Conservation (phyloP, 2,888 invertebrate species). For the Cheilosia impressa region DNA sequence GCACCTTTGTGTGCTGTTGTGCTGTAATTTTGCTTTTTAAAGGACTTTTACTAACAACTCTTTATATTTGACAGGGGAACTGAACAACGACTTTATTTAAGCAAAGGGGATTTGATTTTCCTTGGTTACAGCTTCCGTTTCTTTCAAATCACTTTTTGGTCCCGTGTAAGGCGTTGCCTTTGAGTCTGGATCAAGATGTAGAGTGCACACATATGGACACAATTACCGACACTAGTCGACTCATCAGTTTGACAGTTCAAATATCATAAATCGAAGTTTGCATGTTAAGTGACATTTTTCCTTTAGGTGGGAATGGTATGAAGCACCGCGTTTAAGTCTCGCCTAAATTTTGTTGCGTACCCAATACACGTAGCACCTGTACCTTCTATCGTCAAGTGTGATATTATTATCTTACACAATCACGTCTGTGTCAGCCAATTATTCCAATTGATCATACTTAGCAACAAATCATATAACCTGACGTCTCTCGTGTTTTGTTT, state of each 20-base stretch:
- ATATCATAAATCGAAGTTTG: too few relatives aligned
- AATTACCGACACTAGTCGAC: too few relatives aligned
- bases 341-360: too few relatives aligned
- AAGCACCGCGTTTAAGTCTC: too few relatives aligned
- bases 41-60: not conserved
- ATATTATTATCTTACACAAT: not conserved
- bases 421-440: not conserved
- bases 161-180: not conserved
- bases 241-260: not conserved
- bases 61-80: not conserved
- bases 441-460: too few relatives aligned
- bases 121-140: not conserved
- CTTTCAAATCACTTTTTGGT: not conserved
- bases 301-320: too few relatives aligned
- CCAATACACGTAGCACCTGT: too few relatives aligned
- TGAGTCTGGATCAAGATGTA: constrained; percentile 6
- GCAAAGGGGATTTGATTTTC: not conserved
- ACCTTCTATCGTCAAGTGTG: not conserved
- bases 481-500: not conserved
- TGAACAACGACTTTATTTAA: constrained; percentile 9
- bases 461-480: not conserved
- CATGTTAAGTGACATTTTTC: too few relatives aligned
- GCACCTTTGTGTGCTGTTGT: not conserved
- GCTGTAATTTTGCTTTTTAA: not conserved
- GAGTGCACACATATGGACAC: too few relatives aligned